These are phyloP conservation scores for Falco biarmicus DNA, from an alignment of 2,797 vertebrate genomes.

Conservation along the genomic window DNA sequence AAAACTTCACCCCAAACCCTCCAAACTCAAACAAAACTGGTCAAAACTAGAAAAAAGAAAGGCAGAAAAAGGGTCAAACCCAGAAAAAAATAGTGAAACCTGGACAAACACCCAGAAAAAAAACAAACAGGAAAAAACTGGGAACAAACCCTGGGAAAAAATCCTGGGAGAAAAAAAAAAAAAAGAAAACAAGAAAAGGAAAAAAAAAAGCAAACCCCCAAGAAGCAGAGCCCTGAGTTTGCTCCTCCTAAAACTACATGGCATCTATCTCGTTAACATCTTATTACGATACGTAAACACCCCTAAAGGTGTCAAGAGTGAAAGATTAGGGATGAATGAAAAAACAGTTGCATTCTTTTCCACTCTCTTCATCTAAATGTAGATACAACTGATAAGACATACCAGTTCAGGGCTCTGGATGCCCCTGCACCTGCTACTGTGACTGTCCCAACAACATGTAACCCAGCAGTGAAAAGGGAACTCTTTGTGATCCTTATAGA, in stretches of 20 bases:
- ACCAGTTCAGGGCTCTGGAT: not conserved
- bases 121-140: too few relatives aligned
- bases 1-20: constrained; percentile 22
- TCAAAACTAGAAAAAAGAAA: too few relatives aligned
- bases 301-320: not conserved
- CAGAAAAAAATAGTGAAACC: too few relatives aligned
- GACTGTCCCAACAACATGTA: not conserved
- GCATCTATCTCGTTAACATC: not conserved
- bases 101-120: too few relatives aligned
- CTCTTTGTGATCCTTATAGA: not conserved
- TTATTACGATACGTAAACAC: not conserved
- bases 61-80: too few relatives aligned
- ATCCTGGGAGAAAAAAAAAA: too few relatives aligned
- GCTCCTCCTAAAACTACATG: not conserved
- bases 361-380: not conserved
- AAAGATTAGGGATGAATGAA: not conserved
- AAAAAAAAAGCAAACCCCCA: not conserved
- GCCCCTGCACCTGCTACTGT: not conserved
- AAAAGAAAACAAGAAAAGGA: too few relatives aligned
- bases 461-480: not conserved
- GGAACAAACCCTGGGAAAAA: too few relatives aligned
- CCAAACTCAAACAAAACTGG: not conserved
- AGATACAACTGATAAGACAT: not conserved
- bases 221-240: not conserved
- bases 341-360: not conserved